phyloP scores from a whole-genome alignment of 2,113 vertebrate species.

The Scortum barcoo region DNA sequence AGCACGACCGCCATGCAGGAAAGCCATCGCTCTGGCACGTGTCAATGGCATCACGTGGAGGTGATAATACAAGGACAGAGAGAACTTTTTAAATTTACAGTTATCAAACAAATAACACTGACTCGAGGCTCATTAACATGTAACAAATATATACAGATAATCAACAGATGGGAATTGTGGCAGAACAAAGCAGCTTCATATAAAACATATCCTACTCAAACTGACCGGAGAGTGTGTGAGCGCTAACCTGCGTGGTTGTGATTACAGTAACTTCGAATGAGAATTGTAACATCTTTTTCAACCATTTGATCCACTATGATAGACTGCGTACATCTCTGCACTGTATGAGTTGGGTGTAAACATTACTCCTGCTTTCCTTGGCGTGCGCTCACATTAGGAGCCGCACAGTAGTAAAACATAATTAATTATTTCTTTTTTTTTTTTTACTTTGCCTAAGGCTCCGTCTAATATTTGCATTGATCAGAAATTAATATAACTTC shows the following conservation, averaged over 20 bases:
- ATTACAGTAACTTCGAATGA: conserved; percentile 63
- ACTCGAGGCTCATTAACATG: conserved; percentile 57
- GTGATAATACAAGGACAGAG: conserved; percentile 35
- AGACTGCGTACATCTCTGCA: conserved; percentile 55
- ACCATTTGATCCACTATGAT: conserved; percentile 43
- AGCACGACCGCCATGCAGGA: conserved; percentile 40
- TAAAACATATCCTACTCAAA: conserved; percentile 53
- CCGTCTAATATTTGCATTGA: conserved; percentile 68
- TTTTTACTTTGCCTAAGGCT: conserved; percentile 25
- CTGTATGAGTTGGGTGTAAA: conserved; percentile 64
- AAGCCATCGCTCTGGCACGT: conserved; percentile 50
- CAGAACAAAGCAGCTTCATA: conserved; percentile 72
- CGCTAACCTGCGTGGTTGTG: conserved; percentile 53
- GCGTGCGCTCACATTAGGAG: conserved; percentile 23
- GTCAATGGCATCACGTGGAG: conserved; percentile 53
- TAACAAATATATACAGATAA: conserved; percentile 78
- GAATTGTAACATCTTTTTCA: conserved; percentile 61
- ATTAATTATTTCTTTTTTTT: conserved; percentile 2
- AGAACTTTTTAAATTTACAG: conserved; percentile 57
- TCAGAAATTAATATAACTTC: conserved; percentile 62
- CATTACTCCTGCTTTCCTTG: conserved; percentile 59
- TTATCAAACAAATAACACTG: conserved; percentile 75
- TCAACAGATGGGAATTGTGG: conserved; percentile 65
- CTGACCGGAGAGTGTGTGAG: conserved; percentile 38
- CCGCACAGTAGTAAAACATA: conserved; percentile 38